phyloP scores from a whole-genome alignment of 2,797 vertebrate genomes.

The Sebastes diploproa region DNA sequence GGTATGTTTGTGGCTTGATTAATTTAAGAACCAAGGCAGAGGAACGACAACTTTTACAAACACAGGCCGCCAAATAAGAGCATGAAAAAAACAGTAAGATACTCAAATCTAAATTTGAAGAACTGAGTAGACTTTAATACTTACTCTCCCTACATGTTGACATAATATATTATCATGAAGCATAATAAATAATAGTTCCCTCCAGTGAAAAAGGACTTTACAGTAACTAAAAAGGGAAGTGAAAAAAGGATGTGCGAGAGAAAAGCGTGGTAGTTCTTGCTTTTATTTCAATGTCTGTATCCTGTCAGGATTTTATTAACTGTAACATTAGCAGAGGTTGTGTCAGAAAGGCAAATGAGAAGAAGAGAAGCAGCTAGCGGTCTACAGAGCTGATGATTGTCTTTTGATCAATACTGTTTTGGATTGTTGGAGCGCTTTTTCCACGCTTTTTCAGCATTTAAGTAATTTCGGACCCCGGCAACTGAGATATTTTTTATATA shows the following conservation, averaged over 20 bases:
- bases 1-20: not conserved
- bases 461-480: not conserved
- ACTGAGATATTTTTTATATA: not conserved
- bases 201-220: not conserved
- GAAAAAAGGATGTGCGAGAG: conserved; percentile 55
- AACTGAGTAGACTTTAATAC: not conserved
- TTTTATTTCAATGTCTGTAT: conserved; percentile 25
- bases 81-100: not conserved
- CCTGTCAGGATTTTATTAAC: not conserved
- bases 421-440: not conserved
- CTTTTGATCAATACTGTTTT: not conserved
- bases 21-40: not conserved
- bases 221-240: conserved; percentile 45
- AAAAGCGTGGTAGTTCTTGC: not conserved
- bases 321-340: not conserved
- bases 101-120: not conserved
- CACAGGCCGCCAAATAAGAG: not conserved
- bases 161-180: not conserved
- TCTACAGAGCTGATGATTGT: not conserved
- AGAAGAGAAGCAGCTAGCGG: not conserved
- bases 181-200: not conserved
- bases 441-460: not conserved
- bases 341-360: not conserved
- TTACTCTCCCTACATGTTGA: too few species aligned
- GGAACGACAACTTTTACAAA: not conserved